Evolutionary conservation across 2,888 invertebrate genomes (phyloP).

Genomic region (Myopa testacea): DNA sequence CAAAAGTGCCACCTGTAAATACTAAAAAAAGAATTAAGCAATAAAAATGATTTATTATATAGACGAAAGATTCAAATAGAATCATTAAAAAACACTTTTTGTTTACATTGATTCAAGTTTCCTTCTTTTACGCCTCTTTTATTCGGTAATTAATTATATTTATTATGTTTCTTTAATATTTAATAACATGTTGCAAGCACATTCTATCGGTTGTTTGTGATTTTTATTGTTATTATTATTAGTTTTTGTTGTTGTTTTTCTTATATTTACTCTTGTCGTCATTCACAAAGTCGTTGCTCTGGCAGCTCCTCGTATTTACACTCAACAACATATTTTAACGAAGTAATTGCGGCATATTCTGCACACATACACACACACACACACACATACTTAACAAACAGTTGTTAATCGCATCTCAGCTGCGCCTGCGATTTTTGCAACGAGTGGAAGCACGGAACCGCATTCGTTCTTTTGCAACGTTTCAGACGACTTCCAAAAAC

Average conservation of each 20-base stretch:
- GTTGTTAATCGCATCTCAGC: not conserved
- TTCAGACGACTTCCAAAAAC: conserved; percentile 6
- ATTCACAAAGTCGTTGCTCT: too few relatives aligned
- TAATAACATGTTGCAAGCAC: not conserved
- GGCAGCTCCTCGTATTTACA: not conserved
- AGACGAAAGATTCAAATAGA: too few relatives aligned
- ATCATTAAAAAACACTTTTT: too few relatives aligned
- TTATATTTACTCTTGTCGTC: not conserved
- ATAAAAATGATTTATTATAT: too few relatives aligned
- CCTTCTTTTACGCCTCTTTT: too few relatives aligned
- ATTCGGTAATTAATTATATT: too few relatives aligned
- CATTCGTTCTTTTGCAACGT: conserved; percentile 19
- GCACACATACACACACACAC: not conserved
- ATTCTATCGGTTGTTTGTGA: not conserved
- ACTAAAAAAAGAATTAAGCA: too few relatives aligned
- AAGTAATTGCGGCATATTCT: not conserved
- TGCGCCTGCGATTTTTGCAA: conserved; percentile 9
- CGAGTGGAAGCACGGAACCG: conserved; percentile 10
- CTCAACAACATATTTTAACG: not conserved
- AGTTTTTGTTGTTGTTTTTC: not conserved
- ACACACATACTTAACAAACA: not conserved
- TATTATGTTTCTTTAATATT: not conserved
- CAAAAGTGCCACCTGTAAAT: too few relatives aligned
- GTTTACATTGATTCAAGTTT: too few relatives aligned
- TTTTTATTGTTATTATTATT: not conserved